Evolutionary conservation across 2,888 invertebrate species (phyloP).

Genomic region (Prosapia bicincta): DNA sequence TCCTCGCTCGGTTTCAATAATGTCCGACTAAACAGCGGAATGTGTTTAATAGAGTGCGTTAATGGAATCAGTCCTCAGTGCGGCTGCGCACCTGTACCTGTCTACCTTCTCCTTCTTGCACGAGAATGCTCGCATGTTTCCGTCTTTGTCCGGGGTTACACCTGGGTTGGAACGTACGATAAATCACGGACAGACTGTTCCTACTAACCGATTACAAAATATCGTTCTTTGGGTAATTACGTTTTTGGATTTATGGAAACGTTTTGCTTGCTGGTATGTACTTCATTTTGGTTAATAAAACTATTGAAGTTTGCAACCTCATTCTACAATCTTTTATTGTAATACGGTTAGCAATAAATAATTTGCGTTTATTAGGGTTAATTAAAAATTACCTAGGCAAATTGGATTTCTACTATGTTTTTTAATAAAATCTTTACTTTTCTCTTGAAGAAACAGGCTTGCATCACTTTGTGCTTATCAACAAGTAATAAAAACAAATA

Average conservation of each 20-base stretch:
- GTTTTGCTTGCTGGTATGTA: too few species aligned
- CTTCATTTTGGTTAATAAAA: too few species aligned
- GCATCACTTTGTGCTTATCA: too few species aligned
- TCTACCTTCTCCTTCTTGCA: neutral
- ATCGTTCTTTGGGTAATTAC: neutral
- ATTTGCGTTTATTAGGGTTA: too few species aligned
- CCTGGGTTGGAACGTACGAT: neutral
- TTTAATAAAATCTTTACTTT: too few species aligned
- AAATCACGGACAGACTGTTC: neutral
- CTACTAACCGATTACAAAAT: neutral
- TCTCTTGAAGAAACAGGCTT: too few species aligned
- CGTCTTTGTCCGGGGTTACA: neutral
- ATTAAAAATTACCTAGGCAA: too few species aligned
- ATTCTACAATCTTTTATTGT: too few species aligned
- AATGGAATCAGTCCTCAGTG: neutral
- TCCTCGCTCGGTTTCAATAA: neutral
- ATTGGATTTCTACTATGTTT: too few species aligned
- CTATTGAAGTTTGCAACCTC: too few species aligned
- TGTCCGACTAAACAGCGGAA: neutral
- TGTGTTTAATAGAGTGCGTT: neutral
- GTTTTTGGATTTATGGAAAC: neutral
- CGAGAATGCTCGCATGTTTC: neutral
- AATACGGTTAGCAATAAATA: too few species aligned
- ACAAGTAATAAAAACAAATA: too few species aligned
- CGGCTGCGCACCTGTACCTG: neutral